phyloP scores from a whole-genome alignment of 1,140 invertebrate species.

The Nebria ingens region DNA sequence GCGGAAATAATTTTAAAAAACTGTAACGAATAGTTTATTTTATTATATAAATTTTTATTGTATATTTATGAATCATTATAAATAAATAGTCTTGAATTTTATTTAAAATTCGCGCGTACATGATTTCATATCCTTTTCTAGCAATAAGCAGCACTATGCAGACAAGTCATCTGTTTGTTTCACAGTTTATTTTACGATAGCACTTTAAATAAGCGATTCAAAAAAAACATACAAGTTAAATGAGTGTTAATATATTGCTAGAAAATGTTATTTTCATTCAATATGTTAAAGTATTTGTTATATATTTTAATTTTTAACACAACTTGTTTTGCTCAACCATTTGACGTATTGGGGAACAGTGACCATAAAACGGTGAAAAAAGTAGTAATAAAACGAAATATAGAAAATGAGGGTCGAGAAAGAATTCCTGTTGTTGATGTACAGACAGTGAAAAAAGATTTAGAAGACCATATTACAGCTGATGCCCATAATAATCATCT shows the following conservation, averaged over 20 bases:
- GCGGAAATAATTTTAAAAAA: no score
- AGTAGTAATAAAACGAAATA: no score
- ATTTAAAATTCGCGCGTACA: no score
- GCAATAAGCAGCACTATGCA: slow-evolving; percentile 7
- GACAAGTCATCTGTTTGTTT: slow-evolving; percentile 1
- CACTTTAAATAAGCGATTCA: background rate
- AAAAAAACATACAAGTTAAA: background rate
- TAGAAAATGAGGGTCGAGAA: background rate
- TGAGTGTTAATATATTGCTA: background rate
- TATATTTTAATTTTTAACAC: background rate
- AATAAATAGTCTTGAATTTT: no score
- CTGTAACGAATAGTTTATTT: slow-evolving; percentile 10
- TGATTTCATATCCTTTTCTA: no score
- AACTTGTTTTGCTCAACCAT: background rate
- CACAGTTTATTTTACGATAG: background rate
- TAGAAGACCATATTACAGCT: no score
- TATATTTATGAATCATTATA: no score
- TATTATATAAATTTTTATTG: slow-evolving; percentile 12
- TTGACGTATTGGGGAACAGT: background rate
- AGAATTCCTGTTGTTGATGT: background rate
- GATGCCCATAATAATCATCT: no score
- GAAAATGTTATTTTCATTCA: background rate
- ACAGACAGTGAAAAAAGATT: background rate
- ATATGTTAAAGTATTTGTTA: background rate
- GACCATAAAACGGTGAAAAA: background rate